Conservation (phyloP, 2,113 vertebrate species). For the Apaloderma vittatum region DNA sequence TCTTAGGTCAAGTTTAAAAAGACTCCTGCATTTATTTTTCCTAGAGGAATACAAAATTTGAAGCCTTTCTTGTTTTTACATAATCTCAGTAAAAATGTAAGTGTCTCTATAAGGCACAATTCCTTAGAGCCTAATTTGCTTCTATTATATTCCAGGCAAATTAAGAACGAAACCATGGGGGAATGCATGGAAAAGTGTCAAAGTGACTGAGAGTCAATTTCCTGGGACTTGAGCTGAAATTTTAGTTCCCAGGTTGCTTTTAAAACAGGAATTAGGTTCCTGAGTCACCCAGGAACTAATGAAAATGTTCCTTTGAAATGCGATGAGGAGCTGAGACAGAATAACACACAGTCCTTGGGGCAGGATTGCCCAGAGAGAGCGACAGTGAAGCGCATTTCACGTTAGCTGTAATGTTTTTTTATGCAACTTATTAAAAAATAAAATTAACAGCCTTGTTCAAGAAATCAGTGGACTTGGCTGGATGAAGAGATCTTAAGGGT, state of each 20-base stretch:
- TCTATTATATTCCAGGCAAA: slow-evolving; percentile 63
- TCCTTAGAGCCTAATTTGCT: slow-evolving; percentile 60
- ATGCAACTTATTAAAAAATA: slow-evolving; percentile 20
- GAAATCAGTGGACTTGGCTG: rapidly evolving
- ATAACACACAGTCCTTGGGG: slow-evolving; percentile 12
- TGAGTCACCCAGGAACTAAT: slow-evolving; percentile 53
- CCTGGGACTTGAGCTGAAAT: slow-evolving; percentile 51
- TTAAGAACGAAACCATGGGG: slow-evolving; percentile 54
- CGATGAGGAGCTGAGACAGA: neutral
- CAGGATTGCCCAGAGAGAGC: neutral
- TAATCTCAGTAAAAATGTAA: neutral
- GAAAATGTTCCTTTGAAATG: slow-evolving; percentile 56
- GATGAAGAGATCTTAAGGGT: neutral
- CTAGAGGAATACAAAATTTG: neutral
- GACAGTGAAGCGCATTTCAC: neutral
- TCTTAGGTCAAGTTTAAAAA: neutral
- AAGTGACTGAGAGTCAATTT: slow-evolving; percentile 53
- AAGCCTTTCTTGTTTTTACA: slow-evolving; percentile 24
- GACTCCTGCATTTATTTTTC: neutral
- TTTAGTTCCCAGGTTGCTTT: slow-evolving; percentile 44
- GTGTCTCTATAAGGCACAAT: slow-evolving; percentile 17
- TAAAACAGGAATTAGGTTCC: neutral
- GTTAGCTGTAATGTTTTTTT: neutral
- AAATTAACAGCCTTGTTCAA: neutral
- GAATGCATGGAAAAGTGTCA: slow-evolving; percentile 14